Conservation (phyloP, 2,888 invertebrate genomes). For the Philhelius pedissequus region DNA sequence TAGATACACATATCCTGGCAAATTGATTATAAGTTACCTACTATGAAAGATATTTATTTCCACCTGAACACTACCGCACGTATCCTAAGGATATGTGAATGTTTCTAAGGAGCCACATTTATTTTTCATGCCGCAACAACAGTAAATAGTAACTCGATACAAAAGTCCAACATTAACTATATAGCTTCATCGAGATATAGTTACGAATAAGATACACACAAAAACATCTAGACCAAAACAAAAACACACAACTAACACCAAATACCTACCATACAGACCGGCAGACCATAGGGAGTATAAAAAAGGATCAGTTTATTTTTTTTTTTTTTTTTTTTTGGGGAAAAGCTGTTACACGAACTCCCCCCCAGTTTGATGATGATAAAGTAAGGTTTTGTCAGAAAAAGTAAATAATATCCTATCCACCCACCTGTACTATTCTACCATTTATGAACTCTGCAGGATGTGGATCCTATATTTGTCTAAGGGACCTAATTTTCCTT, state of each 20-base stretch:
- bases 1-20: conserved; percentile 61
- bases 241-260: conserved; percentile 48
- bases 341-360: not conserved
- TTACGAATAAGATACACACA: conserved; percentile 8
- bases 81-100: conserved; percentile 4
- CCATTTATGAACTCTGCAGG: not conserved
- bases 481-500: conserved; percentile 47
- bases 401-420: conserved; percentile 60
- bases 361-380: conserved; percentile 40
- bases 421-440: conserved; percentile 15
- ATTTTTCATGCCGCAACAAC: conserved; percentile 52
- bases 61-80: conserved; percentile 8
- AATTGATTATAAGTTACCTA: conserved; percentile 63
- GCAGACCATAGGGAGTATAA: not conserved
- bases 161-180: conserved; percentile 53
- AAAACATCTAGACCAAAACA: conserved; percentile 25
- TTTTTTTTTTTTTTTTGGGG: not conserved
- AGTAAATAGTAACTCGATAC: conserved; percentile 37
- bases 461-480: conserved; percentile 38
- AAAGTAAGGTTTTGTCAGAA: conserved; percentile 42
- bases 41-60: conserved; percentile 58
- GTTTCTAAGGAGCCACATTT: conserved; percentile 22
- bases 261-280: not conserved
- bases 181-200: conserved; percentile 57
- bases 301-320: not conserved